phyloP scores from a whole-genome alignment of 1,140 invertebrate genomes.

The Bombus turneri region DNA sequence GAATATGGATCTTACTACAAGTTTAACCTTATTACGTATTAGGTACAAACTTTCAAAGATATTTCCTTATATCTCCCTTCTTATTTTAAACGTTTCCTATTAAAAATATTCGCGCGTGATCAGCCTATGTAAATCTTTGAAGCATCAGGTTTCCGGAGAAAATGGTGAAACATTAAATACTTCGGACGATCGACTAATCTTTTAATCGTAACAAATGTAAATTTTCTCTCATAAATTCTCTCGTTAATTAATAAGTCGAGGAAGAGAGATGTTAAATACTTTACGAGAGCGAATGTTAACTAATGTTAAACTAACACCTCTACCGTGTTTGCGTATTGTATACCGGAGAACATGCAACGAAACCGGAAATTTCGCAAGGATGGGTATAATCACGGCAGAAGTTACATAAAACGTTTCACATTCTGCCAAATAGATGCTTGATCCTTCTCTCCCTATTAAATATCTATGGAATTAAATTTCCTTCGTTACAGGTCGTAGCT shows the following conservation, averaged over 20 bases:
- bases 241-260: neutral
- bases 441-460: neutral
- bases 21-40: no score
- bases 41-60: no score
- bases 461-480: neutral
- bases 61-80: no score
- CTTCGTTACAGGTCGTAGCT: neutral
- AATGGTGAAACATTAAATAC: no score
- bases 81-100: no score
- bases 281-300: neutral
- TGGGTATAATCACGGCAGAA: neutral
- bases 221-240: neutral
- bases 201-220: no score
- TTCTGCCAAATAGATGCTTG: neutral
- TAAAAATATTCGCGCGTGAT: no score
- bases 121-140: no score
- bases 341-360: neutral
- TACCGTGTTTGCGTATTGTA: neutral
- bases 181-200: no score
- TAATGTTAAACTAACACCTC: neutral
- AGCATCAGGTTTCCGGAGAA: no score
- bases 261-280: neutral
- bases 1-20: no score
- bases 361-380: neutral
- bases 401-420: neutral